A percentile compares a stretch with the other conserved stretches of the same genome.
Conservation (phyloP, 2,797 vertebrate species). For the Urocyon cinereoargenteus region DNA sequence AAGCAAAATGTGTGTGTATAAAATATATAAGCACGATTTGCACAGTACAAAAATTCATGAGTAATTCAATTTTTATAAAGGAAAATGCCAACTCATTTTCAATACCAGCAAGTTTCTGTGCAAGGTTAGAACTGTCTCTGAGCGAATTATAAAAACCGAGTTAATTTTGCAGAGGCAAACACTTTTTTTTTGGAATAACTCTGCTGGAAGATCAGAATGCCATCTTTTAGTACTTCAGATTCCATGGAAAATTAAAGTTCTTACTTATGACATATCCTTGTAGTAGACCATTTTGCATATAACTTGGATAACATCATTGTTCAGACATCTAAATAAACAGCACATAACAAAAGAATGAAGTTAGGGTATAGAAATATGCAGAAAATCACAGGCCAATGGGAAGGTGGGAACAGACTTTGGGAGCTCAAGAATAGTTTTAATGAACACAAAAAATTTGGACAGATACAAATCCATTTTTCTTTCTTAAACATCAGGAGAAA, state of each 20-base stretch:
- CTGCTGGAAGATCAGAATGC: not conserved
- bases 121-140: conserved; percentile 8
- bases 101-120: not conserved
- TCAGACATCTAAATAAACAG: conserved; percentile 38
- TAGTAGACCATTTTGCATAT: not conserved
- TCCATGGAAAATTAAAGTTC: not conserved
- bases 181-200: not conserved
- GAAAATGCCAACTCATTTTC: not conserved
- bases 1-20: not conserved
- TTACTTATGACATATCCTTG: not conserved
- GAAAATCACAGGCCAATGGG: not conserved
- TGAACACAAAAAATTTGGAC: conserved; percentile 20
- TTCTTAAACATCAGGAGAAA: conserved; percentile 51
- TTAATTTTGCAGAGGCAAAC: conserved; percentile 13
- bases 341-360: not conserved
- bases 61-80: not conserved
- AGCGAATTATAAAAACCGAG: not conserved
- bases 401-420: not conserved
- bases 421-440: not conserved
- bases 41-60: not conserved
- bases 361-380: not conserved
- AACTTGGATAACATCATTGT: not conserved
- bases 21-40: not conserved
- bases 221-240: conserved; percentile 40
- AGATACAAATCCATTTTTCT: not conserved